These are phyloP conservation scores for Lathamus discolor DNA, from an alignment of 2,113 vertebrate genomes.

Conservation along the genomic window DNA sequence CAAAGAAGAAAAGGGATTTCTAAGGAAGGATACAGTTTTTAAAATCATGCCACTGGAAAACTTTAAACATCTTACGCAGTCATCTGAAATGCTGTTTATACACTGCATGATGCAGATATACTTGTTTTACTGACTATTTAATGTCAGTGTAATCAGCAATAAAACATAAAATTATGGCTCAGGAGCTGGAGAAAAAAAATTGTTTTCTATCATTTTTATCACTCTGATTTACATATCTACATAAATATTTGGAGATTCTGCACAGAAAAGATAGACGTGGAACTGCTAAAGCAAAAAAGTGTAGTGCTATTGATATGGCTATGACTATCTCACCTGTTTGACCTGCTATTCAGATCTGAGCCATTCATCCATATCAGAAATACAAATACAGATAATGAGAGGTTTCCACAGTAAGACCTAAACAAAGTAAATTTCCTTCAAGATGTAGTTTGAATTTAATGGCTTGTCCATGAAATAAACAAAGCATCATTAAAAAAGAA, in stretches of 20 bases:
- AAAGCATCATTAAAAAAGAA: conserved; percentile 43
- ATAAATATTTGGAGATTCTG: conserved; percentile 40
- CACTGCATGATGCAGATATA: not conserved
- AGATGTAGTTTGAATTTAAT: conserved; percentile 65
- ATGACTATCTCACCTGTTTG: not conserved
- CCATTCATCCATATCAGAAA: conserved; percentile 21
- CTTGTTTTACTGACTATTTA: conserved; percentile 43
- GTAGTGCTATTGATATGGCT: not conserved
- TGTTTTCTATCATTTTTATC: conserved; percentile 45
- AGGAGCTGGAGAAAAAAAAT: not conserved
- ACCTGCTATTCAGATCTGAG: not conserved
- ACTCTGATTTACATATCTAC: conserved; percentile 25
- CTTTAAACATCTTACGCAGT: not conserved
- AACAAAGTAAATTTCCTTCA: conserved; percentile 31
- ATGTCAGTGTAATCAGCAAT: not conserved
- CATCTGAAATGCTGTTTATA: not conserved
- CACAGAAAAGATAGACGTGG: not conserved
- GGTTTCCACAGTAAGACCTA: not conserved
- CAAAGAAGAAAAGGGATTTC: not conserved
- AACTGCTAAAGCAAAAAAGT: not conserved
- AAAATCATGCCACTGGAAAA: not conserved
- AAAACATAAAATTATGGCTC: conserved; percentile 50
- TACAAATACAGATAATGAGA: conserved; percentile 27
- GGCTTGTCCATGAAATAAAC: conserved; percentile 60
- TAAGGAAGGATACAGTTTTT: not conserved